Evolutionary conservation across 2,888 invertebrate species (phyloP).

Genomic region (Stenotaenia linearis): DNA sequence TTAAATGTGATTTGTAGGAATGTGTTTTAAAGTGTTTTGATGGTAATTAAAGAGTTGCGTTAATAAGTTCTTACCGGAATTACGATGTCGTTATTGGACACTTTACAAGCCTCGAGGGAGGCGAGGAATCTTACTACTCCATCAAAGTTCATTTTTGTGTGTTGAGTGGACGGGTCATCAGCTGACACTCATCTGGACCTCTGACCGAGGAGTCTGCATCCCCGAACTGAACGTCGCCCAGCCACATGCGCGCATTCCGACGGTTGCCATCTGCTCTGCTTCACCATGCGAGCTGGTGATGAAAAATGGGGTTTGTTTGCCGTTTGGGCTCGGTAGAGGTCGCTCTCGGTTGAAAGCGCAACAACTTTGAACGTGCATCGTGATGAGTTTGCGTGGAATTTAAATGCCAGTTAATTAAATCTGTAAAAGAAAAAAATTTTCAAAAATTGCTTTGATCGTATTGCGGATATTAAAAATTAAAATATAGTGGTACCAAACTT

Average conservation of each 20-base stretch:
- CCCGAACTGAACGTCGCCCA: not conserved
- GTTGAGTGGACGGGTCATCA: slow-evolving; percentile 1
- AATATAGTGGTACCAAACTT: no score
- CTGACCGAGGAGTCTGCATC: not conserved
- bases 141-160: slow-evolving; percentile 21
- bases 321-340: not conserved
- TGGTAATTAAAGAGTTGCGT: not conserved
- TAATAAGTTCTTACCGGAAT: not conserved
- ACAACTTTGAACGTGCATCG: no score
- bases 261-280: slow-evolving; percentile 7
- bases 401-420: no score
- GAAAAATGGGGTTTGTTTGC: not conserved
- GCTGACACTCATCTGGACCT: slow-evolving; percentile 10
- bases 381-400: no score
- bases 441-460: no score
- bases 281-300: not conserved
- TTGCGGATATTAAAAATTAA: no score
- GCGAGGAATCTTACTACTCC: slow-evolving; percentile 24
- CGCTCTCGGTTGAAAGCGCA: no score
- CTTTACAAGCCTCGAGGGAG: slow-evolving; percentile 5
- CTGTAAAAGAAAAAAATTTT: no score
- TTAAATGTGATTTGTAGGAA: not conserved
- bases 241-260: slow-evolving; percentile 8
- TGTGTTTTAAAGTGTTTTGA: not conserved
- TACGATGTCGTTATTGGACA: not conserved